Evolutionary conservation across 2,888 invertebrate genomes (phyloP).

Genomic region (Aporophyla nigra): DNA sequence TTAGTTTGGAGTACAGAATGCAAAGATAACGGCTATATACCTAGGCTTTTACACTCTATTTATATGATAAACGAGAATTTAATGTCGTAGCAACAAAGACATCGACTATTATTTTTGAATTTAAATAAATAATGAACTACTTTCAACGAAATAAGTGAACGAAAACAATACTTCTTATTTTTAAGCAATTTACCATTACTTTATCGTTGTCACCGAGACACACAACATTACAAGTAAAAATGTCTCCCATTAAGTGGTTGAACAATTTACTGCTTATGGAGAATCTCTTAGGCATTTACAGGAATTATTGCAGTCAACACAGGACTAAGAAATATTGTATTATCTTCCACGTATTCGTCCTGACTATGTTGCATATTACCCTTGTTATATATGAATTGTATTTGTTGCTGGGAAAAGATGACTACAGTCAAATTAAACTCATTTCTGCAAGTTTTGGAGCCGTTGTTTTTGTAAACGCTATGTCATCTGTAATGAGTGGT

Average conservation of each 20-base stretch:
- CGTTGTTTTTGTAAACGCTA: background rate
- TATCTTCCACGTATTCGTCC: background rate
- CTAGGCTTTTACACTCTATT: background rate
- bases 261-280: slow-evolving; percentile 4
- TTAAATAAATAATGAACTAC: background rate
- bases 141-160: background rate
- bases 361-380: background rate
- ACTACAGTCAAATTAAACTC: background rate
- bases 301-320: background rate
- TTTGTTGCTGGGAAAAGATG: background rate
- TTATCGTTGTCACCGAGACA: too few species aligned
- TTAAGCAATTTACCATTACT: background rate
- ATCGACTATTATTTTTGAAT: background rate
- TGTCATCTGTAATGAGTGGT: background rate
- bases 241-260: slow-evolving; percentile 12
- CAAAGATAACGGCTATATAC: background rate
- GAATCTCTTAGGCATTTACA: background rate
- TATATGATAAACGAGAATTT: background rate
- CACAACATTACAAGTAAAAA: background rate
- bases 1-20: background rate
- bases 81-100: background rate
- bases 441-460: background rate
- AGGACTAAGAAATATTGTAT: slow-evolving; percentile 12
- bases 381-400: background rate
- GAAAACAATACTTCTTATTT: background rate